Percentiles rank a stretch among this genome's conserved stretches.
Evolutionary conservation across 2,888 invertebrate genomes (phyloP).

Genomic region (Drosophila yooni): DNA sequence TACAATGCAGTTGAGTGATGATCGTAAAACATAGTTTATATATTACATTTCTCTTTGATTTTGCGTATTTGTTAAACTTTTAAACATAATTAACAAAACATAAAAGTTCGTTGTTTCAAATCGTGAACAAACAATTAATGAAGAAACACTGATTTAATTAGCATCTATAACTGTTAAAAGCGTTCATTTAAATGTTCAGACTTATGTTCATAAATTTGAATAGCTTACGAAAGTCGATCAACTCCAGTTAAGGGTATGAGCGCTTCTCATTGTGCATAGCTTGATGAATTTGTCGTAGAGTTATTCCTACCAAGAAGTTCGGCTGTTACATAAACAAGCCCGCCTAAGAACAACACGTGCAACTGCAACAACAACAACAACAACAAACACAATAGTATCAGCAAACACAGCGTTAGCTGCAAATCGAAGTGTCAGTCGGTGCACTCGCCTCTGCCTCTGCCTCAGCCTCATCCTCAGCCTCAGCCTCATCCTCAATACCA

Average conservation of each 20-base stretch:
- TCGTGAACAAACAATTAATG: not conserved
- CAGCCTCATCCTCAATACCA: conserved; percentile 7
- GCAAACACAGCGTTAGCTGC: conserved; percentile 52
- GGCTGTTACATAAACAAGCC: conserved; percentile 72
- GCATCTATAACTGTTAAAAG: not conserved
- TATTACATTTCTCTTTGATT: not conserved
- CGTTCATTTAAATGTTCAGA: too few relatives aligned
- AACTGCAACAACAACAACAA: conserved; percentile 55
- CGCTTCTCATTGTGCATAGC: conserved; percentile 28
- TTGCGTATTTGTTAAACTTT: not conserved
- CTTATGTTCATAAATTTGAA: not conserved
- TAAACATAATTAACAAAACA: not conserved
- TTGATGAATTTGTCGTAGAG: conserved; percentile 74
- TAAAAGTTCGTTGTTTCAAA: not conserved
- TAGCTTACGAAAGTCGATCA: not conserved
- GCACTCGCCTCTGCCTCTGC: conserved; percentile 50
- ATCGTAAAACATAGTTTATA: too few relatives aligned
- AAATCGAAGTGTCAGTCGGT: conserved; percentile 77
- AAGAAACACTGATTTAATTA: not conserved
- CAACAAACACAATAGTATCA: conserved; percentile 17
- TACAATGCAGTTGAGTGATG: not conserved
- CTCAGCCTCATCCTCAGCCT: not conserved
- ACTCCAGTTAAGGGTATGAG: conserved; percentile 4
- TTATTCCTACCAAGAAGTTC: conserved; percentile 72
- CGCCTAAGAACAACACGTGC: conserved; percentile 67